Evolutionary conservation across 2,113 vertebrate genomes (phyloP).

Genomic region (Lipophrys pholis): DNA sequence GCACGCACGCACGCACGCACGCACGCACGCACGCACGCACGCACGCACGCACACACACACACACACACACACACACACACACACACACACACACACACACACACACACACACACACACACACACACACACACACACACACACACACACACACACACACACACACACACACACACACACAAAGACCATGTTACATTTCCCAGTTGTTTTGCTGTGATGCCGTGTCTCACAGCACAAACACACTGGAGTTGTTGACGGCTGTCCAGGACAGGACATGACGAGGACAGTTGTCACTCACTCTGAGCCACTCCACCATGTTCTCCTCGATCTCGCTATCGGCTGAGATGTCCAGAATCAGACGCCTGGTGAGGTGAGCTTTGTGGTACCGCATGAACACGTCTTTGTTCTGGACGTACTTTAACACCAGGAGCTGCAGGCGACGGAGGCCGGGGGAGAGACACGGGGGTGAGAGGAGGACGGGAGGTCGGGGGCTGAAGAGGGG

Average conservation of each 20-base stretch:
- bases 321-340: constrained; percentile 97
- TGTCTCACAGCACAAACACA: no score
- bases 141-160: constrained; percentile 35
- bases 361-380: constrained; percentile 98
- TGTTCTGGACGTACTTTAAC: constrained; percentile 98
- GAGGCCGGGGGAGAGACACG: neutral
- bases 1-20: no score
- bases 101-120: constrained; percentile 49
- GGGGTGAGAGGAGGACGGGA: neutral
- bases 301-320: constrained; percentile 99
- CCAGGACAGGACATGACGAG: no score
- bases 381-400: constrained; percentile 98
- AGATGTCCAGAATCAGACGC: constrained; percentile 96
- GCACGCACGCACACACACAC: no score
- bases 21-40: no score
- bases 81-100: constrained; percentile 32
- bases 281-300: constrained; percentile 77
- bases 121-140: constrained; percentile 37
- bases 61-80: constrained; percentile 35
- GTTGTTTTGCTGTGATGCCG: neutral
- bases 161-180: constrained; percentile 32
- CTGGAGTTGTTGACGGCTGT: no score
- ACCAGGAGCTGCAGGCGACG: constrained; percentile 84
- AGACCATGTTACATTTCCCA: neutral
- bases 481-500: neutral